A percentile compares a stretch with the other conserved stretches of the same genome.
Evolutionary conservation across 2,797 vertebrate species (phyloP).

Genomic region (Strix occidentalis): DNA sequence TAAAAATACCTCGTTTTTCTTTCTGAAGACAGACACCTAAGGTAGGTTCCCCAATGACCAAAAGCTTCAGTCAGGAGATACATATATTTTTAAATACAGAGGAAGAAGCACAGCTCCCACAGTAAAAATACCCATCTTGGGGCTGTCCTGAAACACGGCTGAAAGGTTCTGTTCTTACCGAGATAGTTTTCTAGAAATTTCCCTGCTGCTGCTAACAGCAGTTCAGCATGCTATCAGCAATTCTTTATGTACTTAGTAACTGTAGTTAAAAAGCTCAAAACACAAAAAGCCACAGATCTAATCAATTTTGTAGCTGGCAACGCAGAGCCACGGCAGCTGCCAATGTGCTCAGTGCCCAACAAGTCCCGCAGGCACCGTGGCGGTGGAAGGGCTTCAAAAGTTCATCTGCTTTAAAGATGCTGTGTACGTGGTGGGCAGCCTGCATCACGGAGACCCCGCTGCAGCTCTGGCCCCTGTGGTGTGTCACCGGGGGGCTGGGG

Average conservation of each 20-base stretch:
- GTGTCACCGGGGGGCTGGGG: neutral
- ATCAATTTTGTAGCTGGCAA: neutral
- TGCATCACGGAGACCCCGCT: fast-evolving
- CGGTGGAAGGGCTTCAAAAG: neutral
- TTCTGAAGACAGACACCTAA: neutral
- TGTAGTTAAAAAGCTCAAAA: neutral
- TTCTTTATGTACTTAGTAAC: neutral
- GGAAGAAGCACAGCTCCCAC: neutral
- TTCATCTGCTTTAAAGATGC: neutral
- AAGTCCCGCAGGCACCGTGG: fast-evolving
- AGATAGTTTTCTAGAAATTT: neutral
- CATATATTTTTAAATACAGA: fast-evolving
- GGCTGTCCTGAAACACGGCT: neutral
- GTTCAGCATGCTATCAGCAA: neutral
- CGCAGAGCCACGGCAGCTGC: neutral
- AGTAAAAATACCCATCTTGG: neutral
- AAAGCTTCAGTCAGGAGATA: neutral
- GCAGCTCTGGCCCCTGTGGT: fast-evolving
- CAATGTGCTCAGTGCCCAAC: fast-evolving
- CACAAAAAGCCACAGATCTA: neutral
- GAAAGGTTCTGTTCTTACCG: neutral
- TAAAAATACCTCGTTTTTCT: neutral
- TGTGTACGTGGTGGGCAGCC: fast-evolving
- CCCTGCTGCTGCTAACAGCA: neutral
- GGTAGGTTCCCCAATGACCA: neutral